These are phyloP conservation scores for Hipparchia semele DNA, from an alignment of 2,888 invertebrate genomes.

Conservation along the genomic window DNA sequence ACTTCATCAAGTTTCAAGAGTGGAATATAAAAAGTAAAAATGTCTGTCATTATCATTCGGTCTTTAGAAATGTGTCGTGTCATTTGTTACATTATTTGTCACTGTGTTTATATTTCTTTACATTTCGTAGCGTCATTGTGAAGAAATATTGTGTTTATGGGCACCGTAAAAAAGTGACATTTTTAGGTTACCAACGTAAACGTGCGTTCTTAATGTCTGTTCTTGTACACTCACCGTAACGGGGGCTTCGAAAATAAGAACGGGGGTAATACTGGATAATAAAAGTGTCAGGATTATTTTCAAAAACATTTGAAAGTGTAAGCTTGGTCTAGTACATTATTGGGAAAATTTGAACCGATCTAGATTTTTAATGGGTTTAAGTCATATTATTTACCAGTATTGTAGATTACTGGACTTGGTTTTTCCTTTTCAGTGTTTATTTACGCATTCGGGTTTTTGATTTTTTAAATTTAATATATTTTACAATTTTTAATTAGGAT, in stretches of 20 bases:
- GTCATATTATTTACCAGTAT: too few species aligned
- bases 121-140: conserved; percentile 6
- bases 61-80: background rate
- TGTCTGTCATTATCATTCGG: background rate
- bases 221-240: background rate
- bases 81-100: background rate
- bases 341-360: too few species aligned
- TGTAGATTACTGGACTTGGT: too few species aligned
- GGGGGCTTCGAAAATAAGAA: too few species aligned
- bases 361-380: too few species aligned
- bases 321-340: too few species aligned
- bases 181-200: background rate
- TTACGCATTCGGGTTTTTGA: too few species aligned
- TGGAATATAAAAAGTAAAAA: background rate
- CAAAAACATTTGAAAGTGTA: too few species aligned
- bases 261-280: background rate
- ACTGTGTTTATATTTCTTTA: background rate
- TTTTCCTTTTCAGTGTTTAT: too few species aligned
- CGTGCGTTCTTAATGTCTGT: background rate
- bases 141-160: conserved; percentile 14
- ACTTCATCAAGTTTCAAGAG: background rate
- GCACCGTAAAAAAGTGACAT: conserved; percentile 9
- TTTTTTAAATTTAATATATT: too few species aligned
- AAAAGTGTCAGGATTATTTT: background rate
- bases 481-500: too few species aligned